A percentile compares a stretch with the other conserved stretches of the same genome.
These are phyloP conservation scores for Sphaerodactylus townsendi DNA, from an alignment of 2,113 vertebrate genomes.

Conservation along the genomic window DNA sequence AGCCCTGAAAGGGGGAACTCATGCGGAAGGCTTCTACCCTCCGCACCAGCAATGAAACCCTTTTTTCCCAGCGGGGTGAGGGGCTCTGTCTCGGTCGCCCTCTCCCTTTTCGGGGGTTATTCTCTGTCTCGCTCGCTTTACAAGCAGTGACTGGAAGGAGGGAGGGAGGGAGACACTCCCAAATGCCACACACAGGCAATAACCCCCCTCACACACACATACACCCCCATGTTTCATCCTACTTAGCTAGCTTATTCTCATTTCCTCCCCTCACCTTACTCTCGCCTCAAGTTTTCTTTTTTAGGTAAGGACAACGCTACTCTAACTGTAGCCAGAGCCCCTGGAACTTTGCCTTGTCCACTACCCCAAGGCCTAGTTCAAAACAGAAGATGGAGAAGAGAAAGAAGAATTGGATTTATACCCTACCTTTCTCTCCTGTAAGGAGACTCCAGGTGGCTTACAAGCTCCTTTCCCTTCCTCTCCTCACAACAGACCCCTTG, in stretches of 20 bases:
- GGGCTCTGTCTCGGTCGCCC: not conserved
- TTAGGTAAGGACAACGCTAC: not conserved
- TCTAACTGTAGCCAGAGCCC: not conserved
- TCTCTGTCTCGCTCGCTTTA: constrained; percentile 21
- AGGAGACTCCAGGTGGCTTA: no score
- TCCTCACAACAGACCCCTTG: no score
- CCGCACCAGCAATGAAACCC: constrained; percentile 17
- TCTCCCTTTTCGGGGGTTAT: not conserved
- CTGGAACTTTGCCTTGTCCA: not conserved
- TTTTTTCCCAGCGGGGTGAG: constrained; percentile 22
- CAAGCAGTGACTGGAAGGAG: not conserved
- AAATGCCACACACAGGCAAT: constrained; percentile 37
- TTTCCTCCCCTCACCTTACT: constrained; percentile 18
- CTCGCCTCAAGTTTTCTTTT: not conserved
- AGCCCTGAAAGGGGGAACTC: constrained; percentile 38
- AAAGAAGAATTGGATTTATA: no score
- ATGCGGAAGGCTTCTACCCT: constrained; percentile 22
- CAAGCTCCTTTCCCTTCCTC: no score
- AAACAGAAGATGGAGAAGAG: no score
- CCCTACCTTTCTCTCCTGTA: no score
- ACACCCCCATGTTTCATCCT: not conserved
- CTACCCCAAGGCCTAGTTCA: not conserved
- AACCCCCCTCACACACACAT: not conserved
- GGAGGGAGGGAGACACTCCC: constrained; percentile 20
- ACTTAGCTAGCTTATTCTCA: constrained; percentile 3